phyloP scores from a whole-genome alignment of 2,888 invertebrate genomes.

The Stenotaenia linearis region DNA sequence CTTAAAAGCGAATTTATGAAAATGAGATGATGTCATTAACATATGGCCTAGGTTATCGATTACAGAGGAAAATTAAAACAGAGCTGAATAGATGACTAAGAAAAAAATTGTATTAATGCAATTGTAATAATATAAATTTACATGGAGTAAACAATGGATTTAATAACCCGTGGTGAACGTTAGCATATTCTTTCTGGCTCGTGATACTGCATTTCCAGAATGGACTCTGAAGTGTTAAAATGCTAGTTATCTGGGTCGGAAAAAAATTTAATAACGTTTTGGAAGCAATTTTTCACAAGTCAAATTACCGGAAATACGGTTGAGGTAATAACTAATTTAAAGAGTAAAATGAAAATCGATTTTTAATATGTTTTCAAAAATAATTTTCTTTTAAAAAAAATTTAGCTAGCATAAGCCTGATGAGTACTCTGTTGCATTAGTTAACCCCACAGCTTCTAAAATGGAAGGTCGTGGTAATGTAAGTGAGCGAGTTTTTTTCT shows the following conservation, averaged over 20 bases:
- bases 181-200: neutral
- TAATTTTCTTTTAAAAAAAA: neutral
- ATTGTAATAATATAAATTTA: too few species aligned
- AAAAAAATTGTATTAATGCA: too few species aligned
- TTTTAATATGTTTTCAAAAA: neutral
- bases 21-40: neutral
- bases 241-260: neutral
- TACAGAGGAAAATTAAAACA: neutral
- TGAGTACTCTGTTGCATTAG: neutral
- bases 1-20: neutral
- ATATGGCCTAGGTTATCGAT: neutral
- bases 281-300: neutral
- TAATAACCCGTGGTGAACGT: neutral
- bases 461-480: neutral
- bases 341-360: neutral
- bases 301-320: conserved; percentile 2
- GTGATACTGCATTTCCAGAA: neutral
- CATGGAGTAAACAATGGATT: too few species aligned
- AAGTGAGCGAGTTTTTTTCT: neutral
- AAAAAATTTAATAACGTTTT: neutral
- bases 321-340: neutral
- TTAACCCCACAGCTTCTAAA: neutral
- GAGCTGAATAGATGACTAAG: too few species aligned
- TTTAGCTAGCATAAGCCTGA: neutral
- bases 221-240: neutral